These are phyloP conservation scores for Plutomurus gul DNA, from an alignment of 1,140 invertebrate genomes.

Conservation along the genomic window DNA sequence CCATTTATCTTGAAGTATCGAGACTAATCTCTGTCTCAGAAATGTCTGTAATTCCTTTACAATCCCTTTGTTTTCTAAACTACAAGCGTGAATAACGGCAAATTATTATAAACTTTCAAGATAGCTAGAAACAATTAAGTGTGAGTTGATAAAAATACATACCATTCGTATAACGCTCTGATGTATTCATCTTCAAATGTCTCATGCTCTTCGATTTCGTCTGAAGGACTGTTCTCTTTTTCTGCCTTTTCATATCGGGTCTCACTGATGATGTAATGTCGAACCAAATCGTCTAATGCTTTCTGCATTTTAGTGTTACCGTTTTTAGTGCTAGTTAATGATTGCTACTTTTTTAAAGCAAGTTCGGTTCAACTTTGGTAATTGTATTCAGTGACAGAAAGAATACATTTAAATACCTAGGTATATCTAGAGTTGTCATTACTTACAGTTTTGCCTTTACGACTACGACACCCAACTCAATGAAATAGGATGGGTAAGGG, in stretches of 20 bases:
- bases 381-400: too few species aligned
- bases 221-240: not conserved
- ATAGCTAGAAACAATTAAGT: too few species aligned
- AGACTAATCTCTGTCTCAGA: constrained; percentile 45
- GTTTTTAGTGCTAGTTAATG: too few species aligned
- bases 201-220: not conserved
- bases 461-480: too few species aligned
- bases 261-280: not conserved
- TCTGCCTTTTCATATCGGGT: not conserved
- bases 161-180: not conserved
- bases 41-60: constrained; percentile 48
- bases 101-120: not conserved
- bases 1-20: constrained; percentile 41
- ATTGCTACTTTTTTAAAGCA: too few species aligned
- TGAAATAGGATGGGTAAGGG: too few species aligned
- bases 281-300: not conserved
- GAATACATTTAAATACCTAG: too few species aligned
- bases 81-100: not conserved
- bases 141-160: not conserved
- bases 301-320: not conserved
- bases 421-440: too few species aligned
- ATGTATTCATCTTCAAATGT: not conserved
- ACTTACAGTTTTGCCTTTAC: too few species aligned
- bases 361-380: not conserved
- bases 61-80: constrained; percentile 46